Evolutionary conservation across 2,888 invertebrate genomes (phyloP).

Genomic region (Chalcosyrphus nemorum): DNA sequence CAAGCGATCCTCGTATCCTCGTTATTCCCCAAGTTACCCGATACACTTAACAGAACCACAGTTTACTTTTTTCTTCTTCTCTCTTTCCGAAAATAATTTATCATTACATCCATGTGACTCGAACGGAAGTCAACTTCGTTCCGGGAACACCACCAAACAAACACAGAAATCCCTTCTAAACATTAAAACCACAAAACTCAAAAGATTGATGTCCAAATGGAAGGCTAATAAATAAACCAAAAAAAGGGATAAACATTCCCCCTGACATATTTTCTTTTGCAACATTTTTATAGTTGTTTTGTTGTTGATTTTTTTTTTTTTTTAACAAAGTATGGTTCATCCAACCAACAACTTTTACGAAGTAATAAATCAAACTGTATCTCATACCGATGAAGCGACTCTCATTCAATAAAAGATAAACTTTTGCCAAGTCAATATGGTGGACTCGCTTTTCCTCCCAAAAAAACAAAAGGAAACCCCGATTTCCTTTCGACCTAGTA

Average conservation of each 20-base stretch:
- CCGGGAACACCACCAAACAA: background rate
- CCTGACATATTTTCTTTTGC: background rate
- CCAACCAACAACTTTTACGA: slow-evolving; percentile 26
- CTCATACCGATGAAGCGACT: slow-evolving; percentile 43
- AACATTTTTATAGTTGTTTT: slow-evolving; percentile 1
- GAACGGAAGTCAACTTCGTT: slow-evolving; percentile 16
- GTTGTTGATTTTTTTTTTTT: no score
- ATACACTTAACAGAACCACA: slow-evolving; percentile 38
- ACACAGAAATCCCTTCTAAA: background rate
- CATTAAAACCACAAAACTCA: background rate
- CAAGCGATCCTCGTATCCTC: no score
- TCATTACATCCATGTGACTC: slow-evolving; percentile 5
- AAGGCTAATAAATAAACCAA: slow-evolving; percentile 3
- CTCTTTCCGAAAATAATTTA: background rate
- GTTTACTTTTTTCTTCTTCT: background rate
- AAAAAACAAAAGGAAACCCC: no score
- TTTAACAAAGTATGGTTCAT: background rate
- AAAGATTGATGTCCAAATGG: background rate
- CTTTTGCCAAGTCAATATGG: slow-evolving; percentile 33
- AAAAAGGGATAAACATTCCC: background rate
- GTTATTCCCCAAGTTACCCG: slow-evolving; percentile 35
- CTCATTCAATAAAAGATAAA: slow-evolving; percentile 56
- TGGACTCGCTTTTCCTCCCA: no score
- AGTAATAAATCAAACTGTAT: slow-evolving; percentile 53
- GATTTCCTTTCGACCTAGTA: no score